Evolutionary conservation across 2,888 invertebrate genomes (phyloP).

Genomic region (Leptinotarsa juncta): DNA sequence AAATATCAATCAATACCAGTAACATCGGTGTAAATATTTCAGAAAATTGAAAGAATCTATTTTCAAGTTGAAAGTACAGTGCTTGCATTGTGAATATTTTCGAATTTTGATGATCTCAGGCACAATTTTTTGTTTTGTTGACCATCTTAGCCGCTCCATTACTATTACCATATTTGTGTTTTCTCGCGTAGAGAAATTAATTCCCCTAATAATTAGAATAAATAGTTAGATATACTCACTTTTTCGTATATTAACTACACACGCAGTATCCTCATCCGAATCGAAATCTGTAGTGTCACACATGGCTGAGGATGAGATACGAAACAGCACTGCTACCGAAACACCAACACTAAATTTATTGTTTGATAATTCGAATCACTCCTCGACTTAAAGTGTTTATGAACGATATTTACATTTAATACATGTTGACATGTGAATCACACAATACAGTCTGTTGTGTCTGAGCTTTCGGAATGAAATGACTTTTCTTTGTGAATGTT

Average conservation of each 20-base stretch:
- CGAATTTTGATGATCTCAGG: too few relatives aligned
- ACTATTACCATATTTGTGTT: too few relatives aligned
- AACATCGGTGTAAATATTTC: too few relatives aligned
- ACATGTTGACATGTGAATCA: constrained; percentile 23
- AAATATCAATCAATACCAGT: too few relatives aligned
- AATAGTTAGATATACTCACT: constrained; percentile 1
- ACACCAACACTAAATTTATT: constrained; percentile 32
- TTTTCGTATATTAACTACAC: constrained; percentile 2
- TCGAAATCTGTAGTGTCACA: constrained; percentile 4
- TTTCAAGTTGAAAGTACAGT: too few relatives aligned
- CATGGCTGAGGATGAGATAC: constrained; percentile 13
- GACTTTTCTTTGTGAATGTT: constrained; percentile 33
- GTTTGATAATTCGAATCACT: constrained; percentile 22
- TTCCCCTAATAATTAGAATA: not conserved
- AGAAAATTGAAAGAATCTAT: too few relatives aligned
- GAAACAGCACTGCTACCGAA: constrained; percentile 2
- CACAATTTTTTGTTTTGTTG: too few relatives aligned
- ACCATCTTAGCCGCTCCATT: too few relatives aligned
- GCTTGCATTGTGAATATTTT: too few relatives aligned
- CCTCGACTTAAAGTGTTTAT: not conserved
- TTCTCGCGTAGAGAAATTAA: too few relatives aligned
- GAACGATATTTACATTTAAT: constrained; percentile 17
- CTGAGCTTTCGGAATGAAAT: constrained; percentile 32
- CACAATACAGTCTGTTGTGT: constrained; percentile 33
- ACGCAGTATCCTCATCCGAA: not conserved